Conservation (phyloP, 1,140 invertebrate genomes). For the Acromyrmex echinatior region DNA sequence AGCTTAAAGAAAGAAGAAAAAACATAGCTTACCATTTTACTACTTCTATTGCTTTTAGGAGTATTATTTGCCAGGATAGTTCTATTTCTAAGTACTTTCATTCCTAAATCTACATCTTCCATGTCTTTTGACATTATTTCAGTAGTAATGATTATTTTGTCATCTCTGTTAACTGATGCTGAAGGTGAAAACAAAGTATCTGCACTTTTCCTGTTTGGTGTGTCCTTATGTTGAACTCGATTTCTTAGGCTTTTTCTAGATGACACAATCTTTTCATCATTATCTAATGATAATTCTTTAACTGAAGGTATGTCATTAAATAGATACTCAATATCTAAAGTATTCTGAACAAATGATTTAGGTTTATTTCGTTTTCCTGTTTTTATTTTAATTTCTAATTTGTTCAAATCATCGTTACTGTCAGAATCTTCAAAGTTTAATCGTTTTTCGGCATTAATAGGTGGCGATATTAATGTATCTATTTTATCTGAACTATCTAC, state of each 20-base stretch:
- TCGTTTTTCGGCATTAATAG: constrained; percentile 69
- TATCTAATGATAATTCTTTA: background rate
- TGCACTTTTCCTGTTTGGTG: background rate
- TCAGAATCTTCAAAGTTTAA: constrained; percentile 75
- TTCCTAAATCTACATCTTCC: background rate
- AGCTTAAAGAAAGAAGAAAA: no score
- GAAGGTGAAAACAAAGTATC: background rate
- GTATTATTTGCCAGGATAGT: constrained; percentile 36
- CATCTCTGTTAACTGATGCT: background rate
- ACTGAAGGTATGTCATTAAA: background rate
- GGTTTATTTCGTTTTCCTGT: background rate
- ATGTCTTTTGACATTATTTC: constrained; percentile 8
- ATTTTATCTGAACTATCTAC: constrained; percentile 71
- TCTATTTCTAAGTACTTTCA: constrained; percentile 68
- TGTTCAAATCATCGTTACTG: constrained; percentile 22
- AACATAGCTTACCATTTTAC: constrained; percentile 3
- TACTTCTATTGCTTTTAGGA: constrained; percentile 20
- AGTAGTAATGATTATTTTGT: background rate
- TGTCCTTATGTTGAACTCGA: background rate
- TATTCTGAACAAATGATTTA: background rate
- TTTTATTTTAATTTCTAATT: background rate
- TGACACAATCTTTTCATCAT: background rate
- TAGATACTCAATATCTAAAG: background rate
- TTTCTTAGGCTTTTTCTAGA: background rate
- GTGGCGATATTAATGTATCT: background rate